Evolutionary conservation across 2,797 vertebrate species (phyloP), one percentile per base, ranked within the genome.

Genomic region (Micrastur ruficollis): DNA sequence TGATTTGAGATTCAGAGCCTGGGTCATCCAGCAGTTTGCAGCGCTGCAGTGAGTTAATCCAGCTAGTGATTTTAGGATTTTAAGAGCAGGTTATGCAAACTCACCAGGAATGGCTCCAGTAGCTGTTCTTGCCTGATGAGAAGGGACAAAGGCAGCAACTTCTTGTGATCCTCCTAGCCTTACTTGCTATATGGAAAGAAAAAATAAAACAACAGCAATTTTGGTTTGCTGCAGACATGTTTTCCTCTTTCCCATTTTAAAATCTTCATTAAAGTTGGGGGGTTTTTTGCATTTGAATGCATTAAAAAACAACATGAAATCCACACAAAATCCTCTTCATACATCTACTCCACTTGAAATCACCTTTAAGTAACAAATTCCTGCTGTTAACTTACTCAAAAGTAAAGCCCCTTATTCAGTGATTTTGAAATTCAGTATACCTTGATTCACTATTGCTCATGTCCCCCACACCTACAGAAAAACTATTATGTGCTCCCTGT

Each of bases 401-500:
- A 66, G 3, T 15, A 17, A 88, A 58, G 32, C 6, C 4, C 14
- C 23, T 73, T 19, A 4, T 14, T 34, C 29, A 14, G 2, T 26
- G 8, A 0, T 38, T 81, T 63, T 36, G 29, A 74, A 86, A 81
- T 12, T 46, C 31, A 61, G 12, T 22, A 26, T 36, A 38, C 2
- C 11, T 74, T 78, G 31, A 23, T 40, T 81, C n/a, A 32, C 19
- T 53, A 12, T 15, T 3, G 3, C 4, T 56, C 3, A 0, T 12
- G 11, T 11, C 25, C 15, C 25, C 26, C 31, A 0, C 12, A 66
- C 3, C 20, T 36, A 8, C 29, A 36, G 36, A 84, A 42, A 12
- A 78, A 19, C 3, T 56, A 9, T 36, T 53, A 16, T 6, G 16
- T 81, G 16, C 1, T 89, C 47, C 27, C 29, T 44, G 5, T 8